Conservation (phyloP, 1,140 invertebrate genomes). For the Daktulosphaira vitifoliae region DNA sequence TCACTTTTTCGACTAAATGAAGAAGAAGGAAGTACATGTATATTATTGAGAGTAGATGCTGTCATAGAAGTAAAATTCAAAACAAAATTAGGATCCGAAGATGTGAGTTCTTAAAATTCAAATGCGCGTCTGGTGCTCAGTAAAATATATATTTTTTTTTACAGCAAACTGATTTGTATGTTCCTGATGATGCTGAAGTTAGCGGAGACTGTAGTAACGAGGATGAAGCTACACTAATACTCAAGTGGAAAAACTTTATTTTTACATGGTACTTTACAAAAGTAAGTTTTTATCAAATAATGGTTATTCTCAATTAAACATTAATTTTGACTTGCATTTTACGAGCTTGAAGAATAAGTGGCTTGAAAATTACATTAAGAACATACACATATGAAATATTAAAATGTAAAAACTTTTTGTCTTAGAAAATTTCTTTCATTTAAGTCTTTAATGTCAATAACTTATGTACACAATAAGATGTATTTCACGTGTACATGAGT, state of each 20-base stretch:
- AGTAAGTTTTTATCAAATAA: constrained; percentile 45
- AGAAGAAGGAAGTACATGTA: constrained; percentile 38
- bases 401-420: too few species aligned
- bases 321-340: too few species aligned
- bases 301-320: too few species aligned
- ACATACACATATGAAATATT: too few species aligned
- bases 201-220: constrained; percentile 58
- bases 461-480: too few species aligned
- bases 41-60: constrained; percentile 39
- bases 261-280: constrained; percentile 61
- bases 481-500: too few species aligned
- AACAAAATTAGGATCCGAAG: constrained; percentile 37
- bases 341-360: too few species aligned
- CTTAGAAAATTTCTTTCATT: too few species aligned
- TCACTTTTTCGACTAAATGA: constrained; percentile 37
- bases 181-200: constrained; percentile 45
- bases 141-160: background rate
- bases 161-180: constrained; percentile 27
- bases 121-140: too few species aligned
- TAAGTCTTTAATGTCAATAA: too few species aligned
- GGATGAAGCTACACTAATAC: constrained; percentile 55
- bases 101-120: constrained; percentile 34
- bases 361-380: too few species aligned
- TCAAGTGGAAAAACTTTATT: constrained; percentile 61
- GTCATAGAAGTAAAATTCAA: constrained; percentile 39